phyloP scores from a whole-genome alignment of 2,113 vertebrate species.

The Irena cyanogastra region DNA sequence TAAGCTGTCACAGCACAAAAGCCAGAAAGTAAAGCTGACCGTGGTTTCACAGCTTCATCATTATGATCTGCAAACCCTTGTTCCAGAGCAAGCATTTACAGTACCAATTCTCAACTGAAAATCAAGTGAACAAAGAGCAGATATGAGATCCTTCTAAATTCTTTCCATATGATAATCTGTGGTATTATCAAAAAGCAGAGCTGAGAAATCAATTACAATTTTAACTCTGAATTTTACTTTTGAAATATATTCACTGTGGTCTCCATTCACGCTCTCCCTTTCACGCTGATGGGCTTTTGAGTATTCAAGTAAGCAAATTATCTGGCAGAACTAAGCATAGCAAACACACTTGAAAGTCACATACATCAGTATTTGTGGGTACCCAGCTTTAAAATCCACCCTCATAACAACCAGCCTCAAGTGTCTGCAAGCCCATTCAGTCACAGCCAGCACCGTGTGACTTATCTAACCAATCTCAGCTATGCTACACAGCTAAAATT shows the following conservation, averaged over 20 bases:
- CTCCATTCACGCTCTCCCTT: background rate
- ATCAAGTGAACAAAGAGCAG: slow-evolving; percentile 25
- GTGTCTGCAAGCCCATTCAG: background rate
- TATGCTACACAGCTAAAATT: background rate
- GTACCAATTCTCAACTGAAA: background rate
- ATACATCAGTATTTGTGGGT: background rate
- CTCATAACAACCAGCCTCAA: background rate
- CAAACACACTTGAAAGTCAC: background rate
- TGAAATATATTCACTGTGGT: slow-evolving; percentile 18
- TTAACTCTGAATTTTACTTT: background rate
- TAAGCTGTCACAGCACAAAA: background rate
- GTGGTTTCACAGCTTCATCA: background rate
- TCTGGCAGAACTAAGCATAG: background rate
- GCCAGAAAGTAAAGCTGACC: background rate
- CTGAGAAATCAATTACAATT: slow-evolving; percentile 25
- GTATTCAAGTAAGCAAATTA: slow-evolving; percentile 23
- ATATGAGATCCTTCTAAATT: background rate
- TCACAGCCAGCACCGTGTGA: background rate
- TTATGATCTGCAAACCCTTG: background rate
- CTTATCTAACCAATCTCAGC: background rate
- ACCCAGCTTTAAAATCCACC: background rate
- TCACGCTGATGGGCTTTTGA: background rate
- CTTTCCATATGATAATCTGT: slow-evolving; percentile 32
- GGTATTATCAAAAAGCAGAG: slow-evolving; percentile 28
- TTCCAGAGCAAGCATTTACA: slow-evolving; percentile 3